phyloP scores from a whole-genome alignment of 2,797 vertebrate genomes.

The Gymnodraco acuticeps region DNA sequence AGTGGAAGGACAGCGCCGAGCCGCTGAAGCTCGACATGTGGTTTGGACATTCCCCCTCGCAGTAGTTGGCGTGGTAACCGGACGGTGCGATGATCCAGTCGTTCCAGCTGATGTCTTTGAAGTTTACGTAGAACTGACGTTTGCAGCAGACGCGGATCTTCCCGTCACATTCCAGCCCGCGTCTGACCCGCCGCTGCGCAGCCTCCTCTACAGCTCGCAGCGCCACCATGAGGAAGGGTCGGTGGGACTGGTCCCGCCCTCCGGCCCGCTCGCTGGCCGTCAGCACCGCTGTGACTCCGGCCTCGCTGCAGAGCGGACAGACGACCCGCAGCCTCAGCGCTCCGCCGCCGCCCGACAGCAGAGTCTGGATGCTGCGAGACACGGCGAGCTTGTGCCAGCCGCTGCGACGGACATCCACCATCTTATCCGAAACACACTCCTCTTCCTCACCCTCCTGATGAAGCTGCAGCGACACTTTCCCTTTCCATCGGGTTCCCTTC shows the following conservation, averaged over 20 bases:
- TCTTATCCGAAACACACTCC: conserved; percentile 89
- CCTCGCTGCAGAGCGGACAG: conserved; percentile 90
- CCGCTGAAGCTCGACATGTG: conserved; percentile 91
- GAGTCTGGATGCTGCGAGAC: conserved; percentile 86
- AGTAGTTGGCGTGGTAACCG: conserved; percentile 97
- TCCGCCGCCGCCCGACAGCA: conserved; percentile 84
- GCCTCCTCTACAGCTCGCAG: conserved; percentile 86
- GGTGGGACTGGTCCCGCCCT: conserved; percentile 89
- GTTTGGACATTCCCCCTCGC: conserved; percentile 95
- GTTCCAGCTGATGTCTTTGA: conserved; percentile 98
- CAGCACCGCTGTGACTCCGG: conserved; percentile 86
- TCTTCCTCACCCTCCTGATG: conserved; percentile 66
- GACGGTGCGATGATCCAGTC: conserved; percentile 99
- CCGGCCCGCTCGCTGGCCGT: conserved; percentile 54
- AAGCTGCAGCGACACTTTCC: conserved; percentile 87
- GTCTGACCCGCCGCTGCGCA: conserved; percentile 79
- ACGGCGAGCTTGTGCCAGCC: conserved; percentile 93
- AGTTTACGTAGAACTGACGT: conserved; percentile 95
- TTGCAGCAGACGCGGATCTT: conserved; percentile 95
- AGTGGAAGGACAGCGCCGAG: conserved; percentile 93
- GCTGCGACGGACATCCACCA: conserved; percentile 91
- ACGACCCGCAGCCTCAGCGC: conserved; percentile 86
- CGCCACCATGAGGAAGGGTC: conserved; percentile 93
- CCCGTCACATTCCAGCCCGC: conserved; percentile 94
- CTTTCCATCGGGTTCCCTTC: conserved; percentile 87